These are phyloP conservation scores for Cassiopea xamachana DNA, from an alignment of 30 jellyfish, hydroid and myxozoan species.

Conservation along the genomic window DNA sequence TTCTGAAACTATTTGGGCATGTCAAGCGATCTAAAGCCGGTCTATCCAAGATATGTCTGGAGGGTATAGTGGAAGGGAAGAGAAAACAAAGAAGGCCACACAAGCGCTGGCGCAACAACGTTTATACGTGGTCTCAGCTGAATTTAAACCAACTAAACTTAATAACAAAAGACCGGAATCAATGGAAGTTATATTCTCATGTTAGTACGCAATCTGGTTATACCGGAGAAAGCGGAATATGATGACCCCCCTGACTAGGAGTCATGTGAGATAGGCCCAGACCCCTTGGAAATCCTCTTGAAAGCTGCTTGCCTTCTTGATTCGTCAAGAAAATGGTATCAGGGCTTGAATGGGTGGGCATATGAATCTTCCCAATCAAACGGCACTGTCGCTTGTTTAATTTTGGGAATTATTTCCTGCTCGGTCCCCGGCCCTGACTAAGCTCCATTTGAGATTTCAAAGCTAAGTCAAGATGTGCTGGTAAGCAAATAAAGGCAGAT, in stretches of 20 bases:
- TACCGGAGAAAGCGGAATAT: too few species aligned
- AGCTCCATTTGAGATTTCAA: constrained; percentile 31
- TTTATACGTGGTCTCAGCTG: too few species aligned
- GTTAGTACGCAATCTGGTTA: too few species aligned
- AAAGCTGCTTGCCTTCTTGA: constrained; percentile 29
- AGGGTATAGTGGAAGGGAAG: too few species aligned
- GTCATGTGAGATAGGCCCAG: constrained; percentile 54
- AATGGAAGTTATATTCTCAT: too few species aligned
- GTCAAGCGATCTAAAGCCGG: too few species aligned
- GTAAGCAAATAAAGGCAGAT: constrained; percentile 15
- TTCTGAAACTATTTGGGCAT: too few species aligned
- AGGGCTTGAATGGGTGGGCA: constrained; percentile 50
- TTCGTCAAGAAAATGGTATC: constrained; percentile 5
- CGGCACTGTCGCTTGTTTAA: constrained; percentile 53
- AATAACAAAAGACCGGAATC: too few species aligned
- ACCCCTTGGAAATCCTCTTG: constrained; percentile 31
- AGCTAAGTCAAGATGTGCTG: constrained; percentile 4
- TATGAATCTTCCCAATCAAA: constrained; percentile 42
- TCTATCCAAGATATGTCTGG: too few species aligned
- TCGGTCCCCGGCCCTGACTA: constrained; percentile 48
- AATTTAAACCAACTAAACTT: too few species aligned
- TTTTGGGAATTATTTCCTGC: constrained; percentile 24
- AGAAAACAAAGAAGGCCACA: too few species aligned
- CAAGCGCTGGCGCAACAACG: too few species aligned
- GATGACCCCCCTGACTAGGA: not conserved